Evolutionary conservation across 2,797 vertebrate species (phyloP), one percentile per base, ranked within the genome.

Genomic region (Mormyrops boulengeri): DNA sequence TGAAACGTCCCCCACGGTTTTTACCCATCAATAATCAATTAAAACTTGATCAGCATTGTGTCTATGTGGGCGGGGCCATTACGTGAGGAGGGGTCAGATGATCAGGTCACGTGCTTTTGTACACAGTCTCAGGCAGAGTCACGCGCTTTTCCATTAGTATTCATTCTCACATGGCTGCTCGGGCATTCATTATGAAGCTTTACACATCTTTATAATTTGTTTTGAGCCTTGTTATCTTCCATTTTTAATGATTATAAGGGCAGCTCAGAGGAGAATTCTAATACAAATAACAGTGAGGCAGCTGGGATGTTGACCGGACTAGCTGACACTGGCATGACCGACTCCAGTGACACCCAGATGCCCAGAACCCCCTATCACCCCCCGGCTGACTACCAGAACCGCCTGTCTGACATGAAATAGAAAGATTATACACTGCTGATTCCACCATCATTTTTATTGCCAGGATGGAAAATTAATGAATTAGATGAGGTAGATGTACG

Each of bases 241-340:
- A 41, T 80, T 49, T 49, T 55, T 86, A 7, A 30, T 86, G n/a
- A 86, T 86, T 34, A 86, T 86, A 86, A 52, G 84, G 84, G 30
- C 84, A 86, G 47, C 12, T 86, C 47, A 14, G 50, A 53, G n/a
- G 82, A 52, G 47, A 52, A 30, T 53, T 53, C 34, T 12, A 86
- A 52, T 17, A 50, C 47, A 85, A 49, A 49, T 44, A 44, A n/a
- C 17, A n/a, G 80, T 44, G n/a, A 44, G 6, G 47, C 19, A 84
- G 41, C 38, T 84, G 41, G 41, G 12, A 49, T 52, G 9, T 50
- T 26, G 82, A 49, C 50, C 22, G n/a, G 47, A 53, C 17, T 53
- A 53, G 14, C 9, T 53, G 50, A 34, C 50, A 30, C 22, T 49
- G 47, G 22, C 84, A 53, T 50, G 11, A 30, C 84, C 12, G 17